Base-by-base conservation (phyloP, 2,888 invertebrate genomes). In the Ecliptopera silaceata region DNA sequence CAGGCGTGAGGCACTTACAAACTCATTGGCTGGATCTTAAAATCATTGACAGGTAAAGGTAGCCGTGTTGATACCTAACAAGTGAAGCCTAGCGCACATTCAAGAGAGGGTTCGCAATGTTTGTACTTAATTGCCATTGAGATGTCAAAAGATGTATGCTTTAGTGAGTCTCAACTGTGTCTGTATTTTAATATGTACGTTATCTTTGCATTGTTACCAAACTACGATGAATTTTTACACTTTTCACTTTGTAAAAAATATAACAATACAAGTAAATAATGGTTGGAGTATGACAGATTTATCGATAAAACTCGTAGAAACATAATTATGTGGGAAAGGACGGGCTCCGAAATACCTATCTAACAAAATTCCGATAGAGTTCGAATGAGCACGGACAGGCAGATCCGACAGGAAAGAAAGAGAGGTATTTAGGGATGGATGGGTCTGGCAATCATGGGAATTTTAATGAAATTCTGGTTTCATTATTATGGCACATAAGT, bases 21-120 rank as follows among this genome's bases (percentile, higher is more conserved):
- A 70, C 65, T 66, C 68, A 60, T 74, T 69, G 68, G 58, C 64
- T 54, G 55, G 56, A 51, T 58, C 58, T 65, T 62, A 59, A 64
- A 66, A 69, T 69, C 66, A 70, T 69, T 52, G 55, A 60, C 55
- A 61, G 56, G 51, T 59, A 46, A 45, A 22, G 22, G 26, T 6
- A 11, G 20, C 8, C 11, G 22, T 34, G 32, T 20, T 8, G 15
- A n/a, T n/a, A n/a, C n/a, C n/a, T n/a, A n/a, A n/a, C n/a, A n/a
- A n/a, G n/a, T n/a, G n/a, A n/a, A n/a, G n/a, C n/a, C n/a, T n/a
- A n/a, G n/a, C n/a, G n/a, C n/a, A n/a, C n/a, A n/a, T n/a, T n/a
- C n/a, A n/a, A n/a, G n/a, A n/a, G n/a, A n/a, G n/a, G n/a, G n/a
- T n/a, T n/a, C n/a, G n/a, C n/a, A n/a, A n/a, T n/a, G n/a, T n/a